Evolutionary conservation across 2,888 invertebrate species (phyloP).

Genomic region (Crepidodera aurea): DNA sequence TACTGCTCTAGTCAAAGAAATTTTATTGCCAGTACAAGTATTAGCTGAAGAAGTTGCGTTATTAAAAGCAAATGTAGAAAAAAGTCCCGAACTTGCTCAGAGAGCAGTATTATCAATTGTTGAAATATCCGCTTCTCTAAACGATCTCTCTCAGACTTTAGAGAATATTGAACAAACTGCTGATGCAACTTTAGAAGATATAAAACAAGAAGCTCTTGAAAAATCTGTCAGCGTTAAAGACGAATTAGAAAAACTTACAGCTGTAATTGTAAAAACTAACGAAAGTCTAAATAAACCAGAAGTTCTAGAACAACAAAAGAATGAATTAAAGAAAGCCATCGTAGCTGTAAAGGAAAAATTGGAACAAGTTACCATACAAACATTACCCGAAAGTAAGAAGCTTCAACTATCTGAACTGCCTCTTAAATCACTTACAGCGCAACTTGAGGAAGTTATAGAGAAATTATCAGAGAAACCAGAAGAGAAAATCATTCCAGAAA

Average conservation of each 20-base stretch:
- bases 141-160: conserved; percentile 21
- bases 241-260: conserved; percentile 26
- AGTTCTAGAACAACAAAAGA: conserved; percentile 13
- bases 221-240: conserved; percentile 10
- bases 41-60: conserved; percentile 31
- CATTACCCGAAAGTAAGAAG: conserved; percentile 24
- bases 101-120: conserved; percentile 38
- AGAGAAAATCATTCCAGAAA: neutral
- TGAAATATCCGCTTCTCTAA: conserved; percentile 33
- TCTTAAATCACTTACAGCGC: conserved; percentile 27
- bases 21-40: conserved; percentile 32
- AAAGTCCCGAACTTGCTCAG: conserved; percentile 24
- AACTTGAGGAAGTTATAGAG: conserved; percentile 7
- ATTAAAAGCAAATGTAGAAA: conserved; percentile 33
- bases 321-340: conserved; percentile 14
- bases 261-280: conserved; percentile 15
- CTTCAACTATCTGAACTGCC: conserved; percentile 29
- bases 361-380: conserved; percentile 21
- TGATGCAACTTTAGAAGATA: conserved; percentile 22
- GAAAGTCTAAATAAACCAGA: conserved; percentile 20
- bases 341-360: conserved; percentile 26
- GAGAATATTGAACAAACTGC: conserved; percentile 16
- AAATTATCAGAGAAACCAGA: neutral
- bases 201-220: conserved; percentile 22
- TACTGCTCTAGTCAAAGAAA: conserved; percentile 20